Evolutionary conservation across 2,888 invertebrate species (phyloP).

Genomic region (Epistrophe grossulariae): DNA sequence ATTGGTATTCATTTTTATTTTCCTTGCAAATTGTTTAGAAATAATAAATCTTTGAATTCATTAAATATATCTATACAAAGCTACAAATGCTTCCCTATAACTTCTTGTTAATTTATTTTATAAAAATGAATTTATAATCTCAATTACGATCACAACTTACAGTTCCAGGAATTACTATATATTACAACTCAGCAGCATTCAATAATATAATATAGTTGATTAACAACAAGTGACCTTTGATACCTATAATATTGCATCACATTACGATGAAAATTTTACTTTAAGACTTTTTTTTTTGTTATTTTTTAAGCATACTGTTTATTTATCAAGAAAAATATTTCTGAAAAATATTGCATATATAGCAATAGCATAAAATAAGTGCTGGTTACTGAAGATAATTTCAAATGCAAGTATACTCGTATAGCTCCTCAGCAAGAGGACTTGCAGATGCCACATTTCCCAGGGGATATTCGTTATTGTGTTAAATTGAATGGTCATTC

Average conservation of each 20-base stretch:
- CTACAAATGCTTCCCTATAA: background rate
- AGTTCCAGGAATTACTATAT: conserved; percentile 19
- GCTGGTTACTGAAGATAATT: background rate
- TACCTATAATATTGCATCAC: background rate
- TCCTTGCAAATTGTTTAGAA: background rate
- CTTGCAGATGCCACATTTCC: background rate
- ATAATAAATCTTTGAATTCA: background rate
- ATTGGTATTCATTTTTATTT: background rate
- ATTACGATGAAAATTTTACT: background rate
- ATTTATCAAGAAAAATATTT: background rate
- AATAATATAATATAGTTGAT: conserved; percentile 11
- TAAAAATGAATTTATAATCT: conserved; percentile 8
- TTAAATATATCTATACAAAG: background rate
- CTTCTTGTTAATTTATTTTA: conserved; percentile 13
- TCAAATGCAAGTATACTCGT: background rate
- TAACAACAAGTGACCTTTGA: conserved; percentile 20
- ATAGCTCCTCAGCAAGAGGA: background rate
- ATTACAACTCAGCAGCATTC: conserved; percentile 17
- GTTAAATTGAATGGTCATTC: background rate
- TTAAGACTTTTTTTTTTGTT: background rate
- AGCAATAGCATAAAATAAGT: background rate
- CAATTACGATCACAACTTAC: background rate
- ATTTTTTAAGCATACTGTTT: background rate
- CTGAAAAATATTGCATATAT: background rate
- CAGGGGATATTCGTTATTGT: background rate